A percentile compares a stretch with the other conserved stretches of the same genome.
Conservation (phyloP, 2,888 invertebrate species). For the Acrocera orbiculus region DNA sequence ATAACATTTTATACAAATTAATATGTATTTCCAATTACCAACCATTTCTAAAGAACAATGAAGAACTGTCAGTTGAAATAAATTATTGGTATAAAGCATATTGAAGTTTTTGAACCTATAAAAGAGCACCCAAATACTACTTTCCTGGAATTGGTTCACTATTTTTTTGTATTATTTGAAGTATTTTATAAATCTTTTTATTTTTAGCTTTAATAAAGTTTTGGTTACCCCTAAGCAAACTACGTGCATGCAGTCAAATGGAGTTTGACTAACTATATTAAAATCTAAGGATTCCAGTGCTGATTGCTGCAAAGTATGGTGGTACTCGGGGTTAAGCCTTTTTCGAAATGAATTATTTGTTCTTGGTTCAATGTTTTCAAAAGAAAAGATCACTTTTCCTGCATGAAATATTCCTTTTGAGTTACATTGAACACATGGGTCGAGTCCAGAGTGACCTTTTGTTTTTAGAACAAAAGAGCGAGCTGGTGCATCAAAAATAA, state of each 20-base stretch:
- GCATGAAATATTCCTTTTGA: neutral
- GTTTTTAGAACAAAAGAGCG: neutral
- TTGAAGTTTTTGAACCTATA: no score
- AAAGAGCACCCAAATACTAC: no score
- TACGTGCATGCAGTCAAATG: neutral
- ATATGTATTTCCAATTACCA: no score
- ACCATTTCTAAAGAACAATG: no score
- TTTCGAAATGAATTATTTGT: neutral
- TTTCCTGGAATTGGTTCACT: no score
- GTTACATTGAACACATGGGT: neutral
- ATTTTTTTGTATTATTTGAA: no score
- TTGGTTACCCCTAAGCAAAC: neutral
- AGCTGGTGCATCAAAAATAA: conserved; percentile 4
- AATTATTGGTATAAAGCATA: no score
- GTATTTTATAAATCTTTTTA: no score
- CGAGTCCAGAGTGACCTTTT: neutral
- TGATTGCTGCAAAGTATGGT: neutral
- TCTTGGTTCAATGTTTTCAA: neutral
- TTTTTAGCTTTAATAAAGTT: neutral
- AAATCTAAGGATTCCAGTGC: neutral
- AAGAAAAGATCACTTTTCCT: neutral
- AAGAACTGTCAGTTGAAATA: no score
- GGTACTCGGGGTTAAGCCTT: neutral
- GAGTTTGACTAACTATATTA: neutral
- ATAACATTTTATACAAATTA: no score